Percentiles rank a stretch among this genome's conserved stretches.
Evolutionary conservation across 2,888 invertebrate genomes (phyloP).

Genomic region (Heliconius sara): DNA sequence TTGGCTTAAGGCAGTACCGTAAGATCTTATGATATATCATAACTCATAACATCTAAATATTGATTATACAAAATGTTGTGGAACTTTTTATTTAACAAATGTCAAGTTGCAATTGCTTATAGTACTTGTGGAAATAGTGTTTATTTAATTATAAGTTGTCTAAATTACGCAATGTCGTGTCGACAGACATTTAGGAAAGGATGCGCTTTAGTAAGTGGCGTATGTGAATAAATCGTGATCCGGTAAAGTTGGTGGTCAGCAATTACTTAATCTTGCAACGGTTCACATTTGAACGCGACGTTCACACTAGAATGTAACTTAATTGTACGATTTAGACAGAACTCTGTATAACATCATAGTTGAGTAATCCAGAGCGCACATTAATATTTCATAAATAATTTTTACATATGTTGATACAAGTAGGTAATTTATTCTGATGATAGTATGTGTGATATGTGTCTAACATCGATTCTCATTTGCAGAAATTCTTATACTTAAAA

Average conservation of each 20-base stretch:
- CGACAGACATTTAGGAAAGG: conserved; percentile 25
- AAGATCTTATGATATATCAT: no score
- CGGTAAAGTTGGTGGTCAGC: conserved; percentile 44
- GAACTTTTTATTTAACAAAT: no score
- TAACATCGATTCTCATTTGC: no score
- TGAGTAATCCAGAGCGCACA: conserved; percentile 34
- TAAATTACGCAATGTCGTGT: conserved; percentile 19
- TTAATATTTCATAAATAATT: background rate
- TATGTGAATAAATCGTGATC: conserved; percentile 38
- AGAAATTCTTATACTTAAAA: no score
- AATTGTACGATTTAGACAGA: conserved; percentile 51
- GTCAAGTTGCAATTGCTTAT: no score
- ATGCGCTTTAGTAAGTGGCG: conserved; percentile 22
- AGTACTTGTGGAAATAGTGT: background rate
- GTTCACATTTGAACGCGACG: conserved; percentile 58
- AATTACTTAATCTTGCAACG: conserved; percentile 55
- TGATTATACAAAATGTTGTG: no score
- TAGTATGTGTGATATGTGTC: no score
- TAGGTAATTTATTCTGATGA: no score
- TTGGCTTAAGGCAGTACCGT: background rate
- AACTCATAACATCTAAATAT: no score
- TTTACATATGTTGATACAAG: background rate
- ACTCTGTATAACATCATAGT: conserved; percentile 32
- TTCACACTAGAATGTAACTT: conserved; percentile 56
- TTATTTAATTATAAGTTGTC: background rate